These are phyloP conservation scores for Larimichthys polyactis DNA, from an alignment of 2,113 vertebrate species.

Conservation along the genomic window DNA sequence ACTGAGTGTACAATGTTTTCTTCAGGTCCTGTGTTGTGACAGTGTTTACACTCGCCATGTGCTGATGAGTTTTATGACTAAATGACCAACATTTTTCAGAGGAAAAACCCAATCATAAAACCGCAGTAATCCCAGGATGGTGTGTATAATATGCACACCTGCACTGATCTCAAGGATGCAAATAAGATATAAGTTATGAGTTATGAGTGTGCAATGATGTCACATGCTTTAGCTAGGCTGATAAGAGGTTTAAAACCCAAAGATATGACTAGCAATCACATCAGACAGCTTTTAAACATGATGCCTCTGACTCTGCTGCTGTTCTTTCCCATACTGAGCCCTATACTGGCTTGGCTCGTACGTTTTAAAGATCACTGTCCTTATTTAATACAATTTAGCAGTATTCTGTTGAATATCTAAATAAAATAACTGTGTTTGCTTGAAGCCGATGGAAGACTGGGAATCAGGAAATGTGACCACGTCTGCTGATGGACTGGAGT, in stretches of 20 bases:
- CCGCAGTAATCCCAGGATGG: neutral
- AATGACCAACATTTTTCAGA: neutral
- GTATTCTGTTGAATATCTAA: neutral
- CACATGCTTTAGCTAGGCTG: slow-evolving; percentile 27
- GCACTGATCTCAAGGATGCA: slow-evolving; percentile 34
- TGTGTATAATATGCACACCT: slow-evolving; percentile 3
- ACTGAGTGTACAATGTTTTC: neutral
- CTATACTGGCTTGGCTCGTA: slow-evolving; percentile 56
- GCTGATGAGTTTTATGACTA: neutral
- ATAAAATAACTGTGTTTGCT: neutral
- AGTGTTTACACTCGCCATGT: too few species aligned
- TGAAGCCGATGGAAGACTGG: slow-evolving; percentile 63
- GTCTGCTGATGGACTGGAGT: slow-evolving; percentile 54
- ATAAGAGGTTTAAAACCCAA: slow-evolving; percentile 18
- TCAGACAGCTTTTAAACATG: slow-evolving; percentile 7
- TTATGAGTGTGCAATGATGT: slow-evolving; percentile 22
- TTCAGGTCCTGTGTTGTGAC: neutral
- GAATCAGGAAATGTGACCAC: slow-evolving; percentile 64
- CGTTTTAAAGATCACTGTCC: neutral
- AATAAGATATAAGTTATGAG: neutral
- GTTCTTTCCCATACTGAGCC: slow-evolving; percentile 15
- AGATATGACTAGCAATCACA: neutral
- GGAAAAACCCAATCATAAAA: neutral
- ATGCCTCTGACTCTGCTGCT: slow-evolving; percentile 42
- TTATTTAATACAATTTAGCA: too few species aligned